A percentile compares a stretch with the other conserved stretches of the same genome.
These are phyloP conservation scores for Psettodes erumei DNA, from an alignment of 2,113 vertebrate species.

Conservation along the genomic window DNA sequence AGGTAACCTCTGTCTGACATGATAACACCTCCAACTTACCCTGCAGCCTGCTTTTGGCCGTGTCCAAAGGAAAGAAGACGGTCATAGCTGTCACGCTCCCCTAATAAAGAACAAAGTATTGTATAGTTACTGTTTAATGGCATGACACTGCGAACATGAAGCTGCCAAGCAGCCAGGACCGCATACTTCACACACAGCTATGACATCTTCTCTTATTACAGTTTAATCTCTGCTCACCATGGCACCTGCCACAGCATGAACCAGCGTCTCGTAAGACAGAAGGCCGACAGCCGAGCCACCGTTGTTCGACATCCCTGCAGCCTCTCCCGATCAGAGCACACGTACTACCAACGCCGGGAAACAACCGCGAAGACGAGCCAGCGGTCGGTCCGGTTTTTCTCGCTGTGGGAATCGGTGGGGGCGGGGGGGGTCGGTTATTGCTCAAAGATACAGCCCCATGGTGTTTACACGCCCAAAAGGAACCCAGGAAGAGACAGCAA, in stretches of 20 bases:
- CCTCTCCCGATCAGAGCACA: conserved; percentile 6
- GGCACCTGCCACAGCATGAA: conserved; percentile 85
- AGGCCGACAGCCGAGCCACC: conserved; percentile 62
- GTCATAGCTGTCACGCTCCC: conserved; percentile 85
- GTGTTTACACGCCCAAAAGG: background rate
- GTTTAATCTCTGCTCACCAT: conserved; percentile 70
- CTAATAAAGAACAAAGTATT: conserved; percentile 56
- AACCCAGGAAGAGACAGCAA: background rate
- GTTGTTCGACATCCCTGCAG: conserved; percentile 73
- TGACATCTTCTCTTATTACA: background rate
- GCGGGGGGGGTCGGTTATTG: background rate
- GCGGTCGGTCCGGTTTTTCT: background rate
- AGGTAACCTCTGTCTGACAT: background rate
- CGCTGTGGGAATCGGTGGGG: background rate
- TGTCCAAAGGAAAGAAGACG: conserved; percentile 86
- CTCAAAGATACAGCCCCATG: background rate
- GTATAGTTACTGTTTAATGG: background rate
- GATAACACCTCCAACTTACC: conserved; percentile 72
- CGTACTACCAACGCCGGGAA: background rate
- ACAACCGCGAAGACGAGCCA: background rate
- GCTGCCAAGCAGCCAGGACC: background rate
- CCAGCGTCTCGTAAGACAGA: conserved; percentile 85
- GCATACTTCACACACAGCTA: background rate
- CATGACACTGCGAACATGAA: background rate
- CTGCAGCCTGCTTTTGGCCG: conserved; percentile 86